Conservation (phyloP, 2,797 vertebrate genomes). For the Chelidonichthys spinosus region DNA sequence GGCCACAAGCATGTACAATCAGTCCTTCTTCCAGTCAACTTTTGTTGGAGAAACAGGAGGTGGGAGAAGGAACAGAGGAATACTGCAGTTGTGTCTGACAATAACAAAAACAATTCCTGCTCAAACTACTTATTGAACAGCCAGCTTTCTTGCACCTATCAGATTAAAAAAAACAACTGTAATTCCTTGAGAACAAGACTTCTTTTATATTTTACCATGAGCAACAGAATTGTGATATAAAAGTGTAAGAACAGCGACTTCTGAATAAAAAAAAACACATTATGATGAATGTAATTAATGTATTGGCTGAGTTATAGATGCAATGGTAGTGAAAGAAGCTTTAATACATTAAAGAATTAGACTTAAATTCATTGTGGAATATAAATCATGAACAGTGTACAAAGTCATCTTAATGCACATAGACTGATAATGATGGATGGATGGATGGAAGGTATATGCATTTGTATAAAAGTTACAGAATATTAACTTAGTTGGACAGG, state of each 20-base stretch:
- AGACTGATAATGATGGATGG: no score
- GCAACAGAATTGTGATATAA: neutral
- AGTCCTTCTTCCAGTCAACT: conserved; percentile 61
- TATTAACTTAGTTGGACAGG: no score
- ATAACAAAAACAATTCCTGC: conserved; percentile 13
- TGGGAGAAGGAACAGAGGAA: neutral
- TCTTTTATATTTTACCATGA: neutral
- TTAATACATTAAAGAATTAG: neutral
- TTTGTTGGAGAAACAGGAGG: conserved; percentile 47
- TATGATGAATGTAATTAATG: neutral
- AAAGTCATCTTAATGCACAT: neutral
- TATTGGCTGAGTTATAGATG: neutral
- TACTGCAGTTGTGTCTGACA: conserved; percentile 29
- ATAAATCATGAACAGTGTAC: neutral
- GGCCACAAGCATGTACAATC: conserved; percentile 72
- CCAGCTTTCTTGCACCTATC: conserved; percentile 25
- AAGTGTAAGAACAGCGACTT: neutral
- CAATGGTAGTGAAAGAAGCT: neutral
- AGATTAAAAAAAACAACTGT: conserved; percentile 10
- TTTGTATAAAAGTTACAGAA: no score
- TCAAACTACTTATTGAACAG: conserved; percentile 7
- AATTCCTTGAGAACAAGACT: neutral
- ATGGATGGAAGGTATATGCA: no score
- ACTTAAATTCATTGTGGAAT: neutral
- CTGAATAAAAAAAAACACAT: neutral